Evolutionary conservation across 2,888 invertebrate genomes (phyloP), one percentile per base, ranked within the genome.

Genomic region (Plagodis dolabraria): DNA sequence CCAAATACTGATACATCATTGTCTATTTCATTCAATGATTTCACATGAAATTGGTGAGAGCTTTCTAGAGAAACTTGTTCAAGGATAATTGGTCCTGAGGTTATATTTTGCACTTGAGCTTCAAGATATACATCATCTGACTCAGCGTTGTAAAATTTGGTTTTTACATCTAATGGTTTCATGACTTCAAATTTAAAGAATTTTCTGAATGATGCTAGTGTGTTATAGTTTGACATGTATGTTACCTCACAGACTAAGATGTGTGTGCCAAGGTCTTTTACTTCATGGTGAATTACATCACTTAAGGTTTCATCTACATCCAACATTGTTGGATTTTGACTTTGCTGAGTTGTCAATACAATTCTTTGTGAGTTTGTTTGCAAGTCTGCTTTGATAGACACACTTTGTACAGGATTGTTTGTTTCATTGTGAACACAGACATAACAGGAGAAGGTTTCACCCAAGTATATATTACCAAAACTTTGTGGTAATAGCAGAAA

Each of bases 161-260:
- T 99, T 92, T 99, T 99, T 0, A 99, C 99, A 94, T 99, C 99
- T 49, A 99, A 92, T 5, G 99, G 99, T 83, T 99, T 99, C 76
- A 98, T 94, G 0, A 99, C 99, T 94, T 98, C 96, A 86, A 99
- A 99, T 90, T 99, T 99, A 87, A 99, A 99, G 86, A 98, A 99
- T 86, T 99, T 99, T 70, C 98, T 94, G 79, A 99, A 98, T 65
- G 97, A 97, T 82, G 97, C 96, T 38, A 95, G 93, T 69, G 96
- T 95, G 56, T 95, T 95, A 62, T 94, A 94, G 51, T 96, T 94
- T 38, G 96, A 96, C 77, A 95, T 95, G 83, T 99, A 99, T 68
- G 96, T 96, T 2, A 99, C 98, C 88, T 99, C 98, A 91, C 99
- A 99, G 2, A 99, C 98, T 70, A 99, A 92, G 80, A 99, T 99